Evolutionary conservation across 92 coral and sea anemone genomes (phyloP).

Genomic region (Bergia sp.): DNA sequence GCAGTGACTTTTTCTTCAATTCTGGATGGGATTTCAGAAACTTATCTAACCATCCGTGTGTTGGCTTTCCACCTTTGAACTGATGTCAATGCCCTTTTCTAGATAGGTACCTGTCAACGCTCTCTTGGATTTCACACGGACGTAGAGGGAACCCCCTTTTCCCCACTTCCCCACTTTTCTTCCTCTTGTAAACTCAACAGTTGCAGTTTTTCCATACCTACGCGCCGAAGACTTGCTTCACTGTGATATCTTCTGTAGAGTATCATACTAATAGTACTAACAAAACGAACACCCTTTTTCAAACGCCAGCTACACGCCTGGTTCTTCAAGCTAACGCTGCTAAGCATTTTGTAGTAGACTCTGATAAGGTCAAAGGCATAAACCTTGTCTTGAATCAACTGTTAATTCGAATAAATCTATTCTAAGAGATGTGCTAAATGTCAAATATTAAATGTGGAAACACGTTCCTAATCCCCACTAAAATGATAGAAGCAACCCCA

Average conservation of each 20-base stretch:
- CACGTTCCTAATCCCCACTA: too few species aligned
- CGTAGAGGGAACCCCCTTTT: background rate
- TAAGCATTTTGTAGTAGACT: too few species aligned
- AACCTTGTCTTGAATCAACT: too few species aligned
- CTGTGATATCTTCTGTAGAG: background rate
- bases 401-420: too few species aligned
- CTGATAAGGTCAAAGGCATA: too few species aligned
- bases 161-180: background rate
- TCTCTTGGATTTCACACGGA: background rate
- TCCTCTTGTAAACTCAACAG: background rate
- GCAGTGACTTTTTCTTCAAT: background rate
- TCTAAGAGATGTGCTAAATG: too few species aligned
- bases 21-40: background rate
- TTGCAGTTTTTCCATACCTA: background rate
- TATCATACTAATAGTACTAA: too few species aligned
- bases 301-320: too few species aligned
- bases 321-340: too few species aligned
- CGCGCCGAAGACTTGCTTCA: background rate
- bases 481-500: too few species aligned
- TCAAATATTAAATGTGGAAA: too few species aligned
- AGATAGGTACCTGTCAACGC: background rate
- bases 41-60: background rate
- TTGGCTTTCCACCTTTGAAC: background rate
- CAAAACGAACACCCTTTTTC: too few species aligned
- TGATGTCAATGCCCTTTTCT: background rate